These are phyloP conservation scores for Delphinus delphis DNA, from an alignment of 2,113 vertebrate species.

Conservation along the genomic window DNA sequence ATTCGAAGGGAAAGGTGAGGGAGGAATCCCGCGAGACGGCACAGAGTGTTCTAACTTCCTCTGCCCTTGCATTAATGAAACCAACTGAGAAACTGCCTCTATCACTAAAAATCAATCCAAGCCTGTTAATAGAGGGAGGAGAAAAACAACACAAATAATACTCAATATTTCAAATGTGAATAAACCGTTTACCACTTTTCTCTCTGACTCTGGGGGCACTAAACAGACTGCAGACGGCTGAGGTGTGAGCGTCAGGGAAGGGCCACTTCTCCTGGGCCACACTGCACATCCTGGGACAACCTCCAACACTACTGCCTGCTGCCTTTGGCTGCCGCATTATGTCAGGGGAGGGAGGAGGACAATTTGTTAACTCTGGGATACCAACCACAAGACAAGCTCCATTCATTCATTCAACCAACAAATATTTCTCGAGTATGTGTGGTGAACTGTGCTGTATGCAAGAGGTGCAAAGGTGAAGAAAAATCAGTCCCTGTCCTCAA, in stretches of 20 bases:
- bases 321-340: neutral
- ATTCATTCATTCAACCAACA: neutral
- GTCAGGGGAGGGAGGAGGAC: neutral
- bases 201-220: neutral
- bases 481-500: neutral
- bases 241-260: fast-evolving
- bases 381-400: neutral
- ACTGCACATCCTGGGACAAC: neutral
- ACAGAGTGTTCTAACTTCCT: too few species aligned
- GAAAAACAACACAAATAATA: neutral
- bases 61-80: too few species aligned
- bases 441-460: too few species aligned
- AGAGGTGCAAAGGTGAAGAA: neutral
- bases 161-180: neutral
- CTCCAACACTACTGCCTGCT: fast-evolving
- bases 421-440: fast-evolving
- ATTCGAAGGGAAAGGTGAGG: fast-evolving
- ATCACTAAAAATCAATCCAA: neutral
- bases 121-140: neutral
- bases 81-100: neutral
- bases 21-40: fast-evolving
- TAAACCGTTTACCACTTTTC: neutral
- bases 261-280: neutral
- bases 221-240: neutral
- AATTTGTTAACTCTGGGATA: fast-evolving